These are phyloP conservation scores for Tetrax tetrax DNA, from an alignment of 2,113 vertebrate genomes.

Conservation along the genomic window DNA sequence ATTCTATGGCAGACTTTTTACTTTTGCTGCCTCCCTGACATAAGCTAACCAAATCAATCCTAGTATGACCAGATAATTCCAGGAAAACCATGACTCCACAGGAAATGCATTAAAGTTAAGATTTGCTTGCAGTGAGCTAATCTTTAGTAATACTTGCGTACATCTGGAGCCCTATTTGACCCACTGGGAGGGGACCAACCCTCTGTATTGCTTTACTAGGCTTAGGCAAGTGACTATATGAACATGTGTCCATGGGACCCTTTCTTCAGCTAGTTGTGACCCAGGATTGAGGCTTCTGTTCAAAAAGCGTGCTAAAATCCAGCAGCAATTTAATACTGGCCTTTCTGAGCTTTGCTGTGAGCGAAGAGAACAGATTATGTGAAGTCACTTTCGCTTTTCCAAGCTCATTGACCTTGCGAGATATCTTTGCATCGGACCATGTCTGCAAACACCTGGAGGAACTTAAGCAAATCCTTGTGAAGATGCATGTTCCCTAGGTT, in stretches of 20 bases:
- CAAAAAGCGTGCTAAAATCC: neutral
- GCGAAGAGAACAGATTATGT: neutral
- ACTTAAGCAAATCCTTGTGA: neutral
- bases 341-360: neutral
- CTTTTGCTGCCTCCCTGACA: neutral
- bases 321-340: neutral
- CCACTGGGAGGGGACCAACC: neutral
- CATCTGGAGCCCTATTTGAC: neutral
- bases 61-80: neutral
- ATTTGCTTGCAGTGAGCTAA: neutral
- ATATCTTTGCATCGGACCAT: neutral
- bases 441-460: neutral
- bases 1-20: neutral
- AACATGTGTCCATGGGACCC: neutral
- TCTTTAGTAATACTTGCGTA: neutral
- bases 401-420: neutral
- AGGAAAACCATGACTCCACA: neutral
- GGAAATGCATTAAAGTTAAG: neutral
- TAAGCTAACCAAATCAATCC: neutral
- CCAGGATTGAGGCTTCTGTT: neutral
- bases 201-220: neutral
- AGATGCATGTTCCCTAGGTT: neutral
- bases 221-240: neutral
- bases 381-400: neutral
- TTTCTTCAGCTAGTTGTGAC: neutral